Evolutionary conservation across 2,888 invertebrate genomes (phyloP).

Genomic region (Hipparchia sbordonii): DNA sequence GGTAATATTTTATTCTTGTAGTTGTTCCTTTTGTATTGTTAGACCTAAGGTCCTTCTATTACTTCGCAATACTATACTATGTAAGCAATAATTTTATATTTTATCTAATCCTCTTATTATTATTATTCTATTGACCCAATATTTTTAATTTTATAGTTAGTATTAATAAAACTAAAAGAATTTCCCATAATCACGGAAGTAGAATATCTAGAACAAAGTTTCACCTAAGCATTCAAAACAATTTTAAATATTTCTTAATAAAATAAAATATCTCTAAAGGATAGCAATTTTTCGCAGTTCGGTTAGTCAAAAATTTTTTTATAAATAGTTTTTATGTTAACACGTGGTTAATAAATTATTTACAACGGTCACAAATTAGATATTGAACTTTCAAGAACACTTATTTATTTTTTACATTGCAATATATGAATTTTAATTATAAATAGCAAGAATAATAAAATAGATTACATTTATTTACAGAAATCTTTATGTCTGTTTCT

Average conservation of each 20-base stretch:
- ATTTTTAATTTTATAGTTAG: constrained; percentile 34
- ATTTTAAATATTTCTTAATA: constrained; percentile 3
- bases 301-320: neutral
- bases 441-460: neutral
- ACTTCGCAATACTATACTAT: constrained; percentile 77
- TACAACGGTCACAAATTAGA: neutral
- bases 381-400: neutral
- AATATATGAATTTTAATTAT: neutral
- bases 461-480: constrained; percentile 1
- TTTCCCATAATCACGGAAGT: constrained; percentile 27
- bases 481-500: neutral
- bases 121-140: constrained; percentile 37
- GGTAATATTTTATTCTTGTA: constrained; percentile 74
- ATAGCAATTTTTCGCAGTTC: neutral
- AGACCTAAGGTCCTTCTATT: constrained; percentile 75
- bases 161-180: constrained; percentile 7
- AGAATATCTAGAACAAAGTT: constrained; percentile 14
- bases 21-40: constrained; percentile 71
- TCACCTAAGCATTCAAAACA: constrained; percentile 5
- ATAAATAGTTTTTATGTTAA: neutral
- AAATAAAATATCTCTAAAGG: constrained; percentile 4
- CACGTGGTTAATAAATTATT: neutral
- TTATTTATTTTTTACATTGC: neutral
- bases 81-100: constrained; percentile 78
- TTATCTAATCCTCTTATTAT: constrained; percentile 46